Base-by-base conservation (phyloP, 2,797 vertebrate genomes). In the Melanotaenia maccullochi region DNA sequence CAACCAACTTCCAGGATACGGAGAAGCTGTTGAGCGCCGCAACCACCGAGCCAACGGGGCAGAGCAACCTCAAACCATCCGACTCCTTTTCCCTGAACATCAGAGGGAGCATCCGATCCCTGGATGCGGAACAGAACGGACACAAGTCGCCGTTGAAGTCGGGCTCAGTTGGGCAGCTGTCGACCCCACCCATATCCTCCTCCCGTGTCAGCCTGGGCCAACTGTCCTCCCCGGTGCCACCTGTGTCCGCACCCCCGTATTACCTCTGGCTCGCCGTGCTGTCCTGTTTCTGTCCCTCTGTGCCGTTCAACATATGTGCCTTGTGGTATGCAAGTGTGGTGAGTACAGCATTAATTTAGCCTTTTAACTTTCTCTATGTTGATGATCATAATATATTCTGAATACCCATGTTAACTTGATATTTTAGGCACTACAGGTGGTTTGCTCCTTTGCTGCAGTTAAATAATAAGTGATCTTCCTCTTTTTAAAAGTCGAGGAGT, bases 311-410 rank as follows among this genome's bases (percentile, higher is more conserved):
- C 92, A 86, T 97, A 24, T 95, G 96, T 5, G 97, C 90, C 12
- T 81, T 99, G 85, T 96, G 98, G 93, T 98, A 97, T 70, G 96
- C 97, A 16, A 93, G 96, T 81, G 95, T 97, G 96, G 97, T 98
- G 82, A 96, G 96, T 85, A 25, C 38, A 14, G 1, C 9, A 5
- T 25, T 18, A 13, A 47, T 51, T 20, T 32, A 22, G 1, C 64
- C 2, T 44, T 52, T 38, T 16, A 3, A 33, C 36, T 52, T 40
- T 24, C 20, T 30, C 14, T 9, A 66, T 25, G 7, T 3, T 42
- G 6, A 40, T 1, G 54, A 64, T 68, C 28, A 28, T n/a, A 4
- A 56, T 22, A 9, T 55, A 1, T 54, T 22, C 20, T 24, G n/a
- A 52, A 30, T 16, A 16, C 13, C 5, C 2, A 1, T 51, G 9